Evolutionary conservation across 64 coral and sea anemone species (phyloP).

Genomic region (Exaiptasia diaphana): DNA sequence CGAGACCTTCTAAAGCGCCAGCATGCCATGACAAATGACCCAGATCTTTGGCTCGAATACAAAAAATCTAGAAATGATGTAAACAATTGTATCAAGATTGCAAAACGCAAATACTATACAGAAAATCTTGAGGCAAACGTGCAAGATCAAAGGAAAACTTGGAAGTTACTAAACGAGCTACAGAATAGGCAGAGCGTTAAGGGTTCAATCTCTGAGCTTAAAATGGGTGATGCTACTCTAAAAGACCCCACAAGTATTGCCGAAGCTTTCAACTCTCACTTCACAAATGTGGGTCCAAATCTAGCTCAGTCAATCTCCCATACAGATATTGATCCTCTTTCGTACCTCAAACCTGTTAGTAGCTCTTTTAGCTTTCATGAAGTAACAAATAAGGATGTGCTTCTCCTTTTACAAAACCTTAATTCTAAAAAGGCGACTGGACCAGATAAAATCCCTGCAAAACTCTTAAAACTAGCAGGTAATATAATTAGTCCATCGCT

Average conservation of each 20-base stretch:
- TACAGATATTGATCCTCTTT: no score
- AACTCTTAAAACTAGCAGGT: no score
- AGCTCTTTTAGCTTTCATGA: no score
- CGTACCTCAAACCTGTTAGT: no score
- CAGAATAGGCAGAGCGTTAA: neutral
- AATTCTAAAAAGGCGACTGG: no score
- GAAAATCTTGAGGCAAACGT: constrained; percentile 25
- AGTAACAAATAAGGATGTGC: no score
- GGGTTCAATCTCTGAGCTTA: neutral
- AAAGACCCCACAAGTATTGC: constrained; percentile 5
- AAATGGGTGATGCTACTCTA: neutral
- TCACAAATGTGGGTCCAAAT: constrained; percentile 9
- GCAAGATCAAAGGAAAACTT: constrained; percentile 23
- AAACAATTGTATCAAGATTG: constrained; percentile 47
- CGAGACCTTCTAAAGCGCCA: constrained; percentile 59
- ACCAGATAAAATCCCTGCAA: no score
- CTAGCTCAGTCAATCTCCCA: no score
- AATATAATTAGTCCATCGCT: no score
- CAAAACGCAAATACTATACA: constrained; percentile 71
- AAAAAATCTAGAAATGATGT: constrained; percentile 55
- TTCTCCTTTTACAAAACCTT: no score
- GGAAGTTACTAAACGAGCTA: constrained; percentile 18
- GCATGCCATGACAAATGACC: constrained; percentile 4
- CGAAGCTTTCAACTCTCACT: constrained; percentile 16
- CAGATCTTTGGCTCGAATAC: constrained; percentile 31